Conservation (phyloP, 2,113 vertebrate genomes). For the Gobius niger region DNA sequence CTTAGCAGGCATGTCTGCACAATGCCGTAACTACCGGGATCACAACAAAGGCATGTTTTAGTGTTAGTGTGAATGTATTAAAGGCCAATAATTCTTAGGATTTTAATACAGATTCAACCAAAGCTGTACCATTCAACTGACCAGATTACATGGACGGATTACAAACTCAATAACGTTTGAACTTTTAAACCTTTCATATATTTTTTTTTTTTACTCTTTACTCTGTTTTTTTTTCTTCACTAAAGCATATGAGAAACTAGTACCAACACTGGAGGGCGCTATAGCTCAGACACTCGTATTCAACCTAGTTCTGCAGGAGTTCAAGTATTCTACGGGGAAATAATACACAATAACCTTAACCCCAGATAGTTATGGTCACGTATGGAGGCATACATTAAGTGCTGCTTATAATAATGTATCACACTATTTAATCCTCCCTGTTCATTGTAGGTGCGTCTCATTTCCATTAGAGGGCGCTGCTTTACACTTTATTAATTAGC, state of each 20-base stretch:
- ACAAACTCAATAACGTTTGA: not conserved
- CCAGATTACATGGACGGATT: not conserved
- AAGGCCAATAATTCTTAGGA: not conserved
- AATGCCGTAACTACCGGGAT: not conserved
- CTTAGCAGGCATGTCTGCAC: not conserved
- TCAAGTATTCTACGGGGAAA: no score
- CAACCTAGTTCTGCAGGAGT: no score
- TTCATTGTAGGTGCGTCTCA: not conserved
- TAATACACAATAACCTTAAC: no score
- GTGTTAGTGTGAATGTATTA: not conserved
- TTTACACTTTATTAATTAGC: not conserved
- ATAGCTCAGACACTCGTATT: constrained; percentile 4
- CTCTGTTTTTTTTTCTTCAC: not conserved
- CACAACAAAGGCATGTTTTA: not conserved
- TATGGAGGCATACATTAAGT: not conserved
- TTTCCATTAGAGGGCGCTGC: constrained; percentile 17
- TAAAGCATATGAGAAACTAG: not conserved
- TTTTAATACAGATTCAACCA: not conserved
- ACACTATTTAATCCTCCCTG: not conserved
- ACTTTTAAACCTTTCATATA: constrained; percentile 1
- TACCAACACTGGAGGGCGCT: constrained; percentile 53
- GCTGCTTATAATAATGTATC: not conserved
- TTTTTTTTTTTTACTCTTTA: not conserved
- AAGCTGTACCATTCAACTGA: not conserved
- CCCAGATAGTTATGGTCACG: no score